Conservation (phyloP, 2,888 invertebrate genomes). For the Eupithecia insigniata region DNA sequence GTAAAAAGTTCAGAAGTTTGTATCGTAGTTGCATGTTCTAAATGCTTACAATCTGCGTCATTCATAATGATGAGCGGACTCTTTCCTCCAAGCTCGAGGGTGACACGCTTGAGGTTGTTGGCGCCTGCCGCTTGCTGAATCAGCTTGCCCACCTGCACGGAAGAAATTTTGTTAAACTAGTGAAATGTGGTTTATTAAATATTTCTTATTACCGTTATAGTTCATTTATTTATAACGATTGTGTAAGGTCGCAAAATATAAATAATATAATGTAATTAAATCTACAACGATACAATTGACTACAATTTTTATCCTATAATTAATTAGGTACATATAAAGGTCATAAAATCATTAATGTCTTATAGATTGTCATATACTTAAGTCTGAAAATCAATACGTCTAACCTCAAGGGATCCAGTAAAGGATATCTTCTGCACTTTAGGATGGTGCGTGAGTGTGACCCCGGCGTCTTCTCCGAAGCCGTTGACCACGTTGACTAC, state of each 20-base stretch:
- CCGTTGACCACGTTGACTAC: slow-evolving; percentile 96
- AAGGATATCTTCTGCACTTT: slow-evolving; percentile 95
- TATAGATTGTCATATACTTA: too few relatives aligned
- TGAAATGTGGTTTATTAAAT: too few relatives aligned
- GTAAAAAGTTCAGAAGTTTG: neutral
- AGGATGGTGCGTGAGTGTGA: slow-evolving; percentile 87
- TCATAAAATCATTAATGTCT: too few relatives aligned
- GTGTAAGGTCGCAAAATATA: too few relatives aligned
- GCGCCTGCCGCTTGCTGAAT: slow-evolving; percentile 88
- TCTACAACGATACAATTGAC: too few relatives aligned
- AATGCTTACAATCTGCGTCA: slow-evolving; percentile 86
- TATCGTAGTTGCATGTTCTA: neutral
- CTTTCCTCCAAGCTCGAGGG: slow-evolving; percentile 94
- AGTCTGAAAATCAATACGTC: slow-evolving; percentile 51
- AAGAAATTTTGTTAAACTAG: too few relatives aligned
- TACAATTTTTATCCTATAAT: too few relatives aligned
- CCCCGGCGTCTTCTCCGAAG: slow-evolving; percentile 90
- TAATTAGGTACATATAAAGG: too few relatives aligned
- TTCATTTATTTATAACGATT: too few relatives aligned
- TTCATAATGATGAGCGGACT: slow-evolving; percentile 92
- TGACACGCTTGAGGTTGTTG: slow-evolving; percentile 89
- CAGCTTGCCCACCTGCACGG: slow-evolving; percentile 82
- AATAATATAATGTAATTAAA: too few relatives aligned
- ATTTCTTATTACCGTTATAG: too few relatives aligned
- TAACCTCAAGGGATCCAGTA: slow-evolving; percentile 76